Conservation (phyloP, 1,140 invertebrate species). For the Wasmannia auropunctata region DNA sequence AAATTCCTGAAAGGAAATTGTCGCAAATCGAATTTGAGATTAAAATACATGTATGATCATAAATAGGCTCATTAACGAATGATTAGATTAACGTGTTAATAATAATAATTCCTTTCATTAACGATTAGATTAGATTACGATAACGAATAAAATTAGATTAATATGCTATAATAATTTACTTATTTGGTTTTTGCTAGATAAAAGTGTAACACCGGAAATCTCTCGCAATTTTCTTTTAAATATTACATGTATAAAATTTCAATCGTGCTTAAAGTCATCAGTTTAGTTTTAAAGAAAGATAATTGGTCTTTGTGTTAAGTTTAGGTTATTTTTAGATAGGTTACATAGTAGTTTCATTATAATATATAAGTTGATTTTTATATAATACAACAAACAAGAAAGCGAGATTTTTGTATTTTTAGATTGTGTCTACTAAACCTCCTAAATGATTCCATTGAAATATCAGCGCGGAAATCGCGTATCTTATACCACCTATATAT, state of each 20-base stretch:
- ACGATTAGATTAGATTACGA: background rate
- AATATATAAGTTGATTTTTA: background rate
- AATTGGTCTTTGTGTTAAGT: background rate
- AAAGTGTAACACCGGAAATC: background rate
- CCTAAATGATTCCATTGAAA: background rate
- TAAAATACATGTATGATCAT: background rate
- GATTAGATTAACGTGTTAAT: background rate
- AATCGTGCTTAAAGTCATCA: background rate
- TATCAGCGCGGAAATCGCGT: background rate
- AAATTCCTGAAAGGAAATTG: background rate
- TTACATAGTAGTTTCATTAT: background rate
- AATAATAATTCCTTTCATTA: background rate
- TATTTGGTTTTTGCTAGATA: background rate
- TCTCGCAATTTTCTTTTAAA: background rate
- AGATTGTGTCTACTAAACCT: background rate
- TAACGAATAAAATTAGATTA: background rate
- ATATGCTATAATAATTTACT: background rate
- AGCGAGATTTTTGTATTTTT: background rate
- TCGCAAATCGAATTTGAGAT: no score
- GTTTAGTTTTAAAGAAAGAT: background rate
- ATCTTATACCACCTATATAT: background rate
- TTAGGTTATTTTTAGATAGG: background rate
- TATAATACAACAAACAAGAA: background rate
- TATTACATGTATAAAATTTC: background rate
- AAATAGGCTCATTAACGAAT: background rate